A percentile compares a stretch with the other conserved stretches of the same genome.
Conservation (phyloP, 1,140 invertebrate species). For the Babylonia areolata region DNA sequence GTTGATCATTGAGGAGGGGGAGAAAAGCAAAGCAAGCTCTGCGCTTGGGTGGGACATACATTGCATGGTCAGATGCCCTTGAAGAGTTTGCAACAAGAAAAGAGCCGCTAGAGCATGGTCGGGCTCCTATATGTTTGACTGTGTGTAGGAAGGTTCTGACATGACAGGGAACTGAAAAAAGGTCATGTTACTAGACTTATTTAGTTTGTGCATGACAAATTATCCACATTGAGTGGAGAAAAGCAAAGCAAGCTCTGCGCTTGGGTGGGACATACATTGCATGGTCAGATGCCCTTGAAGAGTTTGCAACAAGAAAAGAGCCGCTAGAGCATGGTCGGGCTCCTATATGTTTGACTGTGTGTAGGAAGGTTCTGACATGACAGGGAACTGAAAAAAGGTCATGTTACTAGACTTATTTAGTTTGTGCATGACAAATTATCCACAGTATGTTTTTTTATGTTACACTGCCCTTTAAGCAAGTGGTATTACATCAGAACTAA, state of each 20-base stretch:
- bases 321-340: slow-evolving; percentile 24
- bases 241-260: slow-evolving; percentile 9
- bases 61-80: neutral
- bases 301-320: neutral
- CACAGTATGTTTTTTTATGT: neutral
- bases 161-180: no score
- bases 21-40: neutral
- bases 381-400: no score
- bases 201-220: slow-evolving; percentile 2
- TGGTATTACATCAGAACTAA: neutral
- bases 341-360: neutral
- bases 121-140: neutral
- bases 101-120: slow-evolving; percentile 30
- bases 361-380: no score
- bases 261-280: neutral
- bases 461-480: no score
- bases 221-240: neutral
- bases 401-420: neutral
- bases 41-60: neutral
- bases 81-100: neutral
- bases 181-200: no score
- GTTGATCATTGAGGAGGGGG: no score
- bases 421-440: neutral
- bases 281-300: neutral
- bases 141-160: slow-evolving; percentile 24